Evolutionary conservation across 2,888 invertebrate genomes (phyloP), one percentile per base, ranked within the genome.

Genomic region (Agelastica alni): DNA sequence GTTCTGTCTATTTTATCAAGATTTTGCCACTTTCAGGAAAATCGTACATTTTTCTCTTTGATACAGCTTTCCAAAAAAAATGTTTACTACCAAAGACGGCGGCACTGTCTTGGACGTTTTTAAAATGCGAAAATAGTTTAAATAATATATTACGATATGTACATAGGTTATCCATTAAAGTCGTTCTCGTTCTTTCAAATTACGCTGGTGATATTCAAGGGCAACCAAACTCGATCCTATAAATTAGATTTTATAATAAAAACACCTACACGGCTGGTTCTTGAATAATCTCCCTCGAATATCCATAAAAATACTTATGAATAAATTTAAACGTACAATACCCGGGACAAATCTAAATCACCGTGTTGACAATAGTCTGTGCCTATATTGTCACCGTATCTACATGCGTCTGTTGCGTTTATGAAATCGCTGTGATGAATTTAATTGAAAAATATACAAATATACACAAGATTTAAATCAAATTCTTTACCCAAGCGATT

Each of bases 81-180:
- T n/a, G n/a, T n/a, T n/a, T n/a, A n/a, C n/a, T n/a, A n/a, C n/a
- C n/a, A n/a, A n/a, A n/a, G n/a, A n/a, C n/a, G n/a, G n/a, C n/a
- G n/a, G n/a, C n/a, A n/a, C n/a, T n/a, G n/a, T n/a, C n/a, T n/a
- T n/a, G n/a, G n/a, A n/a, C n/a, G n/a, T n/a, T 39, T 47, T 47
- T 44, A 48, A 41, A 39, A 44, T 49, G 48, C 47, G 51, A 48
- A 49, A 54, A 56, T 18, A 39, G 41, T 48, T 28, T 43, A 16
- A 37, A 28, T 52, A 44, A 58, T 47, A 51, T 45, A 56, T 51
- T 44, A 49, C 46, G 46, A 52, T 57, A 58, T 53, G 31, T 48
- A 62, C 62, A 62, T 57, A 54, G 58, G 53, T 57, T 60, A 46
- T 63, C 65, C 60, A 63, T 63, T 63, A 65, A 58, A 58, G 53